Conservation (phyloP, 2,888 invertebrate genomes). For the Drosophila cyrtoloma region DNA sequence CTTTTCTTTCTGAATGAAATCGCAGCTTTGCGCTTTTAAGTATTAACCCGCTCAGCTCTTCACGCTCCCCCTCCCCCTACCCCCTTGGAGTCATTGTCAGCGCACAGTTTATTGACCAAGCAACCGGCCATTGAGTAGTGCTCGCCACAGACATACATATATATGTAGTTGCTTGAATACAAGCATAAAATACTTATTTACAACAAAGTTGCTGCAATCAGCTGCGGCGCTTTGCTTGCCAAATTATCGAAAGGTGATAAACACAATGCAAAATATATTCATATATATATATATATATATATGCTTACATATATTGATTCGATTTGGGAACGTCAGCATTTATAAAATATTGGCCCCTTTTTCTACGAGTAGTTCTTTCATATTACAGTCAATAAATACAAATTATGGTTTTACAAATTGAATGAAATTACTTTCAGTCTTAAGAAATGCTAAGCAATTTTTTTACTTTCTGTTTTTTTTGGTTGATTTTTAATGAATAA, state of each 20-base stretch:
- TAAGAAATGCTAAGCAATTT: not conserved
- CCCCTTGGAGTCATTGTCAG: constrained; percentile 47
- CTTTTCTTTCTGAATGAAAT: constrained; percentile 65
- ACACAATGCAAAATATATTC: constrained; percentile 13
- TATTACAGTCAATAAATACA: not conserved
- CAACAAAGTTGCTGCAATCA: constrained; percentile 50
- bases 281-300: not conserved
- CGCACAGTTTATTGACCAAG: constrained; percentile 72
- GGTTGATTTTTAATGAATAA: not conserved
- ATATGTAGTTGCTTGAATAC: constrained; percentile 3
- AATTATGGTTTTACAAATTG: constrained; percentile 1
- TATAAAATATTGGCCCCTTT: constrained; percentile 21
- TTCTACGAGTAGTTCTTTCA: not conserved
- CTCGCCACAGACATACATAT: not conserved
- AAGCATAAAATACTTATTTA: constrained; percentile 9
- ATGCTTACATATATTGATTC: not conserved
- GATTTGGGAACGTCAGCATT: constrained; percentile 11
- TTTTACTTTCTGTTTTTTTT: not conserved
- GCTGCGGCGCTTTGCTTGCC: constrained; percentile 55
- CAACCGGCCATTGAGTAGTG: constrained; percentile 42
- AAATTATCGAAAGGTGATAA: constrained; percentile 43
- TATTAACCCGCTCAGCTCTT: not conserved
- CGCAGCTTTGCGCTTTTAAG: constrained; percentile 52
- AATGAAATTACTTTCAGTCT: constrained; percentile 2
- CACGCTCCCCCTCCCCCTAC: too few relatives aligned